Evolutionary conservation across 1,140 invertebrate species (phyloP), one percentile per base, ranked within the genome.

Genomic region (Drosophila simulans): DNA sequence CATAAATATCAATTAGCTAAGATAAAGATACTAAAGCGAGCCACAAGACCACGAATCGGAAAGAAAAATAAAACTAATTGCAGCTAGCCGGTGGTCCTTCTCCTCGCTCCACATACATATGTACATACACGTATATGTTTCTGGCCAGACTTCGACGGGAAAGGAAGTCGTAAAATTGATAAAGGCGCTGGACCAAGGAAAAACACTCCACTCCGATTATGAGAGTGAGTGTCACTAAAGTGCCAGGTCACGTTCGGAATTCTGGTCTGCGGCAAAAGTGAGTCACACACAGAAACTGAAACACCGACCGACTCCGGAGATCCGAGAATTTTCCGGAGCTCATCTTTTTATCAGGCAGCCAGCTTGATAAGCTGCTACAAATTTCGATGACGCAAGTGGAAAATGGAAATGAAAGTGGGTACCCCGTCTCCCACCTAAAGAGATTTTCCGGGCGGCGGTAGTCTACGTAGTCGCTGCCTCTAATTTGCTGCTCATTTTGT

Each of bases 91-190:
- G 82, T 88, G 78, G 79, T 82, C 78, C 57, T 31, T 8, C 31
- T 3, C 31, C 7, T 8, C 31, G 31, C 31, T 31, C 31, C 31
- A 10, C 8, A 31, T 31, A 31, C 31, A 31, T 31, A 31, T 8
- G 20, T 22, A 7, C 27, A 31, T 10, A 31, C 27, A 31, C 27
- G 27, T 31, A 31, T 10, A 8, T 7, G 27, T 64, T 63, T 65
- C 59, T 39, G 25, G 25, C 42, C 31, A 65, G 55, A 11, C 54
- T 43, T 27, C 5, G 58, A 35, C 51, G 25, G 11, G 54, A 56
- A 59, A 85, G 82, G 83, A 88, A 85, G 82, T 88, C 82, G 79
- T 85, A 68, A 85, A 85, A 88, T 60, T 85, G 82, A 85, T 85
- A 85, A 74, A 72, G 82, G 65, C 52, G 5, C 64, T 73, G 60